A percentile compares a stretch with the other conserved stretches of the same genome.
Conservation (phyloP, 2,888 invertebrate species). For the Hermaeophaga mercurialis region DNA sequence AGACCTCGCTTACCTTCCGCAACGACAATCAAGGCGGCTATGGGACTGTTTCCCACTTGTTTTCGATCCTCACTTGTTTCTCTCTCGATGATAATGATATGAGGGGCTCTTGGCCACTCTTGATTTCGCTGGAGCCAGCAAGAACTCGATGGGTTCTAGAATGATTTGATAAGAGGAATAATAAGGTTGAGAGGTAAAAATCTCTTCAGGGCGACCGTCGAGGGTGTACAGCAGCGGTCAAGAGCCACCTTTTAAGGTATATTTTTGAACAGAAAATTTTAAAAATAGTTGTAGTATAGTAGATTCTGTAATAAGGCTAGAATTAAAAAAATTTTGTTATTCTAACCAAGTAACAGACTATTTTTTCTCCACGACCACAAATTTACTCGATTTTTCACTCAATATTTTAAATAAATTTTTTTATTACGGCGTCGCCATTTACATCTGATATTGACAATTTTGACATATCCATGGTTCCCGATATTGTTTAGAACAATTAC, state of each 20-base stretch:
- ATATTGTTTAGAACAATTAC: no score
- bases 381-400: no score
- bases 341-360: no score
- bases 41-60: conserved; percentile 28
- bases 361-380: no score
- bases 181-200: conserved; percentile 8
- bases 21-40: conserved; percentile 17
- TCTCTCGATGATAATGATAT: conserved; percentile 25
- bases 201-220: conserved; percentile 3
- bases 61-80: conserved; percentile 19
- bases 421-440: no score
- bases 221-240: background rate
- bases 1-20: conserved; percentile 19
- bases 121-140: conserved; percentile 22
- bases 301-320: no score
- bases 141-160: conserved; percentile 6
- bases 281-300: no score
- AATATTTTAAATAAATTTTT: no score
- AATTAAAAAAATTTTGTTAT: no score
- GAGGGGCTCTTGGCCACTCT: conserved; percentile 12
- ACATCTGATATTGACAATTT: no score
- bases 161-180: conserved; percentile 14
- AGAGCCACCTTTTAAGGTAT: background rate
- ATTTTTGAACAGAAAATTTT: no score
- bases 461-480: no score